Evolutionary conservation across 2,888 invertebrate species (phyloP), one percentile per base, ranked within the genome.

Genomic region (Macaria notata): DNA sequence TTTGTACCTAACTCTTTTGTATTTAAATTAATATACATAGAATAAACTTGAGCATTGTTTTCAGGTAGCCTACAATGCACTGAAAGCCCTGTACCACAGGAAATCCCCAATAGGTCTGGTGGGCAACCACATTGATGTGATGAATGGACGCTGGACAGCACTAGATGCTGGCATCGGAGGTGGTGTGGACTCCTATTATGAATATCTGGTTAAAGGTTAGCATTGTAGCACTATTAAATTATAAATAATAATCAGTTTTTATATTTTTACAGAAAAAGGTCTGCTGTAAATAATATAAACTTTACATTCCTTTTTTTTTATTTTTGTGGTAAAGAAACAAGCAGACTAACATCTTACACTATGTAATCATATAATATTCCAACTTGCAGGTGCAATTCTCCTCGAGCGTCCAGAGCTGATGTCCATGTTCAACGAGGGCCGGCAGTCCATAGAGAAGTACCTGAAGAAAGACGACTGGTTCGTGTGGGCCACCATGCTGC

Each of bases 401-500:
- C 93, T 99, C 30, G 96, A 98, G 80, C 94, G 95, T 65, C 98
- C 99, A 0, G 95, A 98, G 73, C 85, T 99, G 31, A 95, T 99
- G 93, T 94, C 96, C 49, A 97, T 98, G 94, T 99, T 99, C 77
- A 93, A 95, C 58, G 96, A 96, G 72, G 95, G 95, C 0, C 93
- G 95, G 49, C 86, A 89, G 47, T 93, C 95, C 0, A 96, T 97
- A 44, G 97, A 97, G 74, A 96, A 96, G 72, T 95, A 97, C 75
- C 88, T 99, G 72, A 96, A 97, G 73, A 95, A 96, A 73, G 98
- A 98, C 70, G 99, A 99, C 82, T 99, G 99, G 99, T 98, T 98
- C 80, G 94, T 99, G 72, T 99, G 99, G 99, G 99, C 98, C 0
- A 97, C 98, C n/a, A 99, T 99, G 99, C 94, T 95, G 46, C 97